A percentile compares a stretch with the other conserved stretches of the same genome.
phyloP scores from a whole-genome alignment of 2,797 vertebrate species.

The Malacoctenus gilli region DNA sequence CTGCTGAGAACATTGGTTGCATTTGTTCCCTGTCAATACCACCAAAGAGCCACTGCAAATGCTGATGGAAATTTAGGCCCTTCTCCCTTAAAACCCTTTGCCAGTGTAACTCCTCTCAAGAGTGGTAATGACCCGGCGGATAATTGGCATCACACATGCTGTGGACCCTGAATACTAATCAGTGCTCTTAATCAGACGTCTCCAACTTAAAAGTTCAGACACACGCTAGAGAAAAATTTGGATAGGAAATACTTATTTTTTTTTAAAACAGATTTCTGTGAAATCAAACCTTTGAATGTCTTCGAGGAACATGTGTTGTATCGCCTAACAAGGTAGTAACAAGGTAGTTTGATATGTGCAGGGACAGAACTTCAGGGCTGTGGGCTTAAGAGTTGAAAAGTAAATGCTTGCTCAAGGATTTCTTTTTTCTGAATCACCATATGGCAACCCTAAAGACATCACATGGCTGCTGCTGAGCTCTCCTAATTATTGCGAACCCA shows the following conservation, averaged over 20 bases:
- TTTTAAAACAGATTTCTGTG: conserved; percentile 40
- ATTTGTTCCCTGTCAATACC: conserved; percentile 44
- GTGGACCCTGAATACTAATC: conserved; percentile 71
- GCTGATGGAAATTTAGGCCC: conserved; percentile 55
- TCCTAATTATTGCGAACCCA: conserved; percentile 28
- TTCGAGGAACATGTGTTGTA: conserved; percentile 26
- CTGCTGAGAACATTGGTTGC: conserved; percentile 17
- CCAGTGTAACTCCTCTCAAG: conserved; percentile 54
- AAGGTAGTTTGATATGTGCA: conserved; percentile 44
- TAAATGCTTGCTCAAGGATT: conserved; percentile 36
- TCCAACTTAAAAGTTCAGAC: conserved; percentile 49
- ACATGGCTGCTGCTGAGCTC: conserved; percentile 9
- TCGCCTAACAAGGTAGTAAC: conserved; percentile 41
- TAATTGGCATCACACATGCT: conserved; percentile 72
- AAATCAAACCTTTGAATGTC: conserved; percentile 49
- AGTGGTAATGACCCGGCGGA: conserved; percentile 68
- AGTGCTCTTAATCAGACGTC: conserved; percentile 58
- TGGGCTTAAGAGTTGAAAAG: conserved; percentile 31
- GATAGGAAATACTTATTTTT: conserved; percentile 40
- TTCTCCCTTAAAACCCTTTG: conserved; percentile 50
- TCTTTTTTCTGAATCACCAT: conserved; percentile 38
- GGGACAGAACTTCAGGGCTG: conserved; percentile 19
- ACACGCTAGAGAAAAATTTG: conserved; percentile 34
- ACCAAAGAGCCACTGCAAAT: conserved; percentile 36
- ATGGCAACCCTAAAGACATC: conserved; percentile 25